Evolutionary conservation across 2,888 invertebrate genomes (phyloP).

Genomic region (Drosophila gaucha): DNA sequence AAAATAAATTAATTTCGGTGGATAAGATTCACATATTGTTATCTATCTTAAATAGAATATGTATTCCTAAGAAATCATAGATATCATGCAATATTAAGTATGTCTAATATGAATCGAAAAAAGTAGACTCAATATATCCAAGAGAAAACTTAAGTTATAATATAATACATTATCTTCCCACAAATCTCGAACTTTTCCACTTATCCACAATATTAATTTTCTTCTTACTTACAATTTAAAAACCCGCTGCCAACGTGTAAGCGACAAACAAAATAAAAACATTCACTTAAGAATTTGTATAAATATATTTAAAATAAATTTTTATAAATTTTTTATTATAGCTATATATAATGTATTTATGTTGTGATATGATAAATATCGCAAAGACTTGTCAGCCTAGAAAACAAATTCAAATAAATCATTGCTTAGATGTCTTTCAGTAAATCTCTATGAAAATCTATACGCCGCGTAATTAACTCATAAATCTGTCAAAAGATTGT

Average conservation of each 20-base stretch:
- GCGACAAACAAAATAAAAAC: neutral
- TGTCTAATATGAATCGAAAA: too few relatives aligned
- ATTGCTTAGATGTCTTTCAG: neutral
- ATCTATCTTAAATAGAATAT: too few relatives aligned
- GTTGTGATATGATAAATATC: constrained; percentile 1
- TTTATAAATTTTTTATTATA: neutral
- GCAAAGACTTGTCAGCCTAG: neutral
- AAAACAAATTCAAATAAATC: neutral
- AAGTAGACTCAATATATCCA: too few relatives aligned
- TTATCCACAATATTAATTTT: neutral
- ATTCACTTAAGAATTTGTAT: constrained; percentile 16
- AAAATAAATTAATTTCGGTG: neutral
- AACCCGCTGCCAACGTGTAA: neutral
- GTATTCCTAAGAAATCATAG: too few relatives aligned
- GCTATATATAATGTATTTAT: neutral
- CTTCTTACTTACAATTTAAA: constrained; percentile 2
- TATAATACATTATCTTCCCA: neutral
- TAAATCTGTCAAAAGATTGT: constrained; percentile 66
- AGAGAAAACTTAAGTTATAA: too few relatives aligned
- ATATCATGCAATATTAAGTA: too few relatives aligned
- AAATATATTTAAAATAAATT: neutral
- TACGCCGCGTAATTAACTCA: constrained; percentile 63
- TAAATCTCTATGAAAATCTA: neutral
- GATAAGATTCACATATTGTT: too few relatives aligned
- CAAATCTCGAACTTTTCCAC: neutral